Conservation (phyloP, 2,113 vertebrate genomes). For the Microtus ochrogaster region DNA sequence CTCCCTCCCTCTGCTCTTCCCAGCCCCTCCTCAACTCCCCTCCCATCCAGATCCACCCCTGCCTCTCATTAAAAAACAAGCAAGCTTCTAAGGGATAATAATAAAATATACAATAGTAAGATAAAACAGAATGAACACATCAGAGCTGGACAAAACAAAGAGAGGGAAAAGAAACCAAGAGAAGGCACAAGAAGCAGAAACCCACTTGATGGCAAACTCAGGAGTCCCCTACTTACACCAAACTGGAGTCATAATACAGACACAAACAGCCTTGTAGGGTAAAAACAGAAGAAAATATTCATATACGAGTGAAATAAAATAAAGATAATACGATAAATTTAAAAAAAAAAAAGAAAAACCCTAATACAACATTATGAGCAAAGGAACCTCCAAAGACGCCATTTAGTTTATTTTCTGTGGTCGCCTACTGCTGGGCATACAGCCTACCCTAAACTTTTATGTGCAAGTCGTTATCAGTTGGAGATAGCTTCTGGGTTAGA, state of each 20-base stretch:
- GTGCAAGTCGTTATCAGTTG: background rate
- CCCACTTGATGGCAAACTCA: background rate
- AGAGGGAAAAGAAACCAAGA: background rate
- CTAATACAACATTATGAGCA: background rate
- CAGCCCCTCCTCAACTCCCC: background rate
- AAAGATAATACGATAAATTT: background rate
- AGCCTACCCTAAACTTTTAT: background rate
- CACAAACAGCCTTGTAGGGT: background rate
- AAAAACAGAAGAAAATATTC: background rate
- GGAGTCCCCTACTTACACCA: background rate
- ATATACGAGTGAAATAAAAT: background rate
- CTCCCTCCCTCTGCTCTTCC: background rate
- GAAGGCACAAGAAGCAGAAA: background rate
- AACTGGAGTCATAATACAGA: background rate
- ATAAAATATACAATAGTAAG: background rate
- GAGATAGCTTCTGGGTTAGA: background rate
- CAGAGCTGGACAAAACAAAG: background rate
- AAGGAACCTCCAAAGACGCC: background rate
- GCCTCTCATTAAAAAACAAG: background rate
- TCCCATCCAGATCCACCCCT: background rate
- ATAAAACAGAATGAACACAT: background rate
- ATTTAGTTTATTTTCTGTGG: background rate
- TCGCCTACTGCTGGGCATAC: background rate
- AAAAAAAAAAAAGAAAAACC: background rate
- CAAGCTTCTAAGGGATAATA: background rate